Evolutionary conservation across 1,140 invertebrate species (phyloP).

Genomic region (Drosophila nebulosa): DNA sequence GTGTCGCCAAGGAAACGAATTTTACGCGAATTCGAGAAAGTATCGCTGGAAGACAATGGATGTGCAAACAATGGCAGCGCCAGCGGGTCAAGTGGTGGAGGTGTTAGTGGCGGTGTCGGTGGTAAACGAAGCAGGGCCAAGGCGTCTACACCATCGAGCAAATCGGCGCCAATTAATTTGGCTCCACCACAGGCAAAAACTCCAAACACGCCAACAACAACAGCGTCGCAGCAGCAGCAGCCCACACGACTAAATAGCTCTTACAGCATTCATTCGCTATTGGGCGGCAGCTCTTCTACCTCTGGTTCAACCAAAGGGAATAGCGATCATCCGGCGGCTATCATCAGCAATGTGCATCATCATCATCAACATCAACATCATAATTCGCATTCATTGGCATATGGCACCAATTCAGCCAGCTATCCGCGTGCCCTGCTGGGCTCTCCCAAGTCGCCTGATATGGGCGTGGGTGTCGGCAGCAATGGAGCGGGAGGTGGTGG

Average conservation of each 20-base stretch:
- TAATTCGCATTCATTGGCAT: slow-evolving; percentile 40
- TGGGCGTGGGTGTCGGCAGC: slow-evolving; percentile 43
- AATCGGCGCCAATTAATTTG: slow-evolving; percentile 51
- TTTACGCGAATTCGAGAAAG: slow-evolving; percentile 87
- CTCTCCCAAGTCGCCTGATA: slow-evolving; percentile 73
- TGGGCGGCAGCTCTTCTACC: slow-evolving; percentile 83
- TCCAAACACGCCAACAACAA: slow-evolving; percentile 25
- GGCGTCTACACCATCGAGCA: slow-evolving; percentile 28
- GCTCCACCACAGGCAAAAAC: slow-evolving; percentile 53
- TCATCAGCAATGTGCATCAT: slow-evolving; percentile 65
- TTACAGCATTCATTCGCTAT: slow-evolving; percentile 89
- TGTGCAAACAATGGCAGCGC: slow-evolving; percentile 48
- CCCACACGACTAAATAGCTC: slow-evolving; percentile 82
- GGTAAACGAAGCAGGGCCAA: slow-evolving; percentile 82
- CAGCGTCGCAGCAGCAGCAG: slow-evolving; percentile 43
- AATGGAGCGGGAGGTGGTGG: slow-evolving; percentile 37
- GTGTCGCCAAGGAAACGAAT: slow-evolving; percentile 89
- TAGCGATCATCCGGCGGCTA: slow-evolving; percentile 57
- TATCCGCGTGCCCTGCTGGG: slow-evolving; percentile 50
- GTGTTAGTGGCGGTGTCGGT: slow-evolving; percentile 56
- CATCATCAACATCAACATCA: slow-evolving; percentile 4
- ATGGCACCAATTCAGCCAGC: slow-evolving; percentile 36
- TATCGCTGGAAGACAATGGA: slow-evolving; percentile 85
- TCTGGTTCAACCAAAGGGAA: slow-evolving; percentile 43
- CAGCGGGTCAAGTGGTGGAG: slow-evolving; percentile 31